Evolutionary conservation across 2,113 vertebrate species (phyloP).

Genomic region (Oncorhynchus gorbuscha): DNA sequence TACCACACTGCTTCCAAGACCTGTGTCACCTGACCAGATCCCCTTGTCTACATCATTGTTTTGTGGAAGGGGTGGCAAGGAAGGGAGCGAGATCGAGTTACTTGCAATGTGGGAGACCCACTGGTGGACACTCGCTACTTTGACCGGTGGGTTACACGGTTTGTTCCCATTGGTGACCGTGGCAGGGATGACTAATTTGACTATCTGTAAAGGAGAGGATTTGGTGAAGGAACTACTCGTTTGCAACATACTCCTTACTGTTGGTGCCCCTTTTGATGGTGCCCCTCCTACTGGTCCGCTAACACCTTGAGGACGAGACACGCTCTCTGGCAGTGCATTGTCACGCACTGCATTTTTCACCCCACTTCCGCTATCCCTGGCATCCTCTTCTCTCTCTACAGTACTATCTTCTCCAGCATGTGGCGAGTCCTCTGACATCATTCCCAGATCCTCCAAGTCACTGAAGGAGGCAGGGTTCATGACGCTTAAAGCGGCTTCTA

Average conservation of each 20-base stretch:
- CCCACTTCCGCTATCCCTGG: background rate
- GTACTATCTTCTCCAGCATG: background rate
- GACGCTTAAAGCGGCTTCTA: slow-evolving; percentile 9
- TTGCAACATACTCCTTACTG: background rate
- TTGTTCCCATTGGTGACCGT: slow-evolving; percentile 35
- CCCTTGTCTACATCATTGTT: background rate
- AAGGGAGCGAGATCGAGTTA: slow-evolving; percentile 63
- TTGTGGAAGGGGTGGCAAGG: slow-evolving; percentile 60
- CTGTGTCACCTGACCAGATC: background rate
- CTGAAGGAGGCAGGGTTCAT: slow-evolving; percentile 33
- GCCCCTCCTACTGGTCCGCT: background rate
- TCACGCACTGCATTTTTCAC: background rate
- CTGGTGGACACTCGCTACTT: slow-evolving; percentile 66
- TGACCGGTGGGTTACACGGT: slow-evolving; percentile 49
- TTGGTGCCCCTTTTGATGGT: background rate
- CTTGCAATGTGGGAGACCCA: slow-evolving; percentile 70
- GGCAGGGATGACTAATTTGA: background rate
- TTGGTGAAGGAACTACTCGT: slow-evolving; percentile 28
- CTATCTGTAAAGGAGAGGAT: slow-evolving; percentile 13
- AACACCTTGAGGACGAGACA: too few species aligned
- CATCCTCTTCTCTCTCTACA: background rate
- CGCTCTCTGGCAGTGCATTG: too few species aligned
- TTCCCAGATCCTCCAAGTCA: slow-evolving; percentile 47
- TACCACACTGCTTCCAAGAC: background rate
- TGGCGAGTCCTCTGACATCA: slow-evolving; percentile 50